Conservation (phyloP, 2,888 invertebrate species). For the Steinernema carpocapsae region DNA sequence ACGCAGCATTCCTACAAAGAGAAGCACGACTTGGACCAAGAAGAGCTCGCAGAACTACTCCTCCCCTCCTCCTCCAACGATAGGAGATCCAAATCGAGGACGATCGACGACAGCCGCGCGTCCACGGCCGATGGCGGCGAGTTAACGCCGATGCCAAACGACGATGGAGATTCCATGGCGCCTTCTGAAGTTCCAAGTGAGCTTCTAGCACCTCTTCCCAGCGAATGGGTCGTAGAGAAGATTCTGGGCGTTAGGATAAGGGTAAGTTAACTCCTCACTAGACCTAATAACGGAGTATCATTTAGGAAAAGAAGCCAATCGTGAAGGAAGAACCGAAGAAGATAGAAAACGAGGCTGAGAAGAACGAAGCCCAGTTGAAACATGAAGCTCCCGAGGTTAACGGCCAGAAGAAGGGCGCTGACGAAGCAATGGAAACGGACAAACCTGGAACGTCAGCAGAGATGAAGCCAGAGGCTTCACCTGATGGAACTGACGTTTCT, state of each 20-base stretch:
- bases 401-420: constrained; percentile 68
- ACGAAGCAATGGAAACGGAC: constrained; percentile 51
- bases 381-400: constrained; percentile 65
- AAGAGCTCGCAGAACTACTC: constrained; percentile 37
- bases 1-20: constrained; percentile 41
- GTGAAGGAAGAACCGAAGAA: constrained; percentile 38
- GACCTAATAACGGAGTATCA: constrained; percentile 23
- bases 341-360: constrained; percentile 35
- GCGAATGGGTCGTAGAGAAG: constrained; percentile 50
- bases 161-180: constrained; percentile 32
- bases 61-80: constrained; percentile 32
- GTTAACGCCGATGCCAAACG: constrained; percentile 39
- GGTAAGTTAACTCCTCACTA: neutral
- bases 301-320: constrained; percentile 36
- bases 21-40: constrained; percentile 44
- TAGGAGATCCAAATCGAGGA: constrained; percentile 32
- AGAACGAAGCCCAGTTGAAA: constrained; percentile 51
- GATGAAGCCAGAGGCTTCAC: neutral
- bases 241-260: constrained; percentile 49
- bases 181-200: constrained; percentile 2
- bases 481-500: neutral
- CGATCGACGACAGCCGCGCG: constrained; percentile 10
- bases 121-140: constrained; percentile 34
- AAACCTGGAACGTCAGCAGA: constrained; percentile 45
- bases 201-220: constrained; percentile 13